Evolutionary conservation across 2,888 invertebrate genomes (phyloP).

Genomic region (Calephelis perditalis): DNA sequence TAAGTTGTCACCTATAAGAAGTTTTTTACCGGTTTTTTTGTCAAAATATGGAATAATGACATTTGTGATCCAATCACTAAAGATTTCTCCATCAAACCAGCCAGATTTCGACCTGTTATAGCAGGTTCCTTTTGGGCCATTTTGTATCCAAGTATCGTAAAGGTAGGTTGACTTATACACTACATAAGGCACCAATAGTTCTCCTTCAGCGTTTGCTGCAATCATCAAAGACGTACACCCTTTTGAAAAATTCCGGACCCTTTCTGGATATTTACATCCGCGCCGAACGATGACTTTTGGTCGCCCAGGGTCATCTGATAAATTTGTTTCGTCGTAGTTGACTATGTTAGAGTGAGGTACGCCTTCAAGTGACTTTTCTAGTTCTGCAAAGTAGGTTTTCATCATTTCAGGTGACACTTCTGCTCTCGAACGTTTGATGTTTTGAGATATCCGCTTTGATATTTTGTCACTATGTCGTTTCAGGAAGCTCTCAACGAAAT

Average conservation of each 20-base stretch:
- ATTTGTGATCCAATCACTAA: slow-evolving; percentile 41
- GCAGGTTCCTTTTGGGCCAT: slow-evolving; percentile 41
- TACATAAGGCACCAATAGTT: slow-evolving; percentile 45
- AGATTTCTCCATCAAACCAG: slow-evolving; percentile 43
- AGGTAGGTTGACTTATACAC: slow-evolving; percentile 50
- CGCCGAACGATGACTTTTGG: slow-evolving; percentile 34
- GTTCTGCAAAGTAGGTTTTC: slow-evolving; percentile 24
- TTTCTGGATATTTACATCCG: slow-evolving; percentile 44
- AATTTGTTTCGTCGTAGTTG: slow-evolving; percentile 32
- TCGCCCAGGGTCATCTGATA: slow-evolving; percentile 26
- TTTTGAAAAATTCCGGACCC: slow-evolving; percentile 44
- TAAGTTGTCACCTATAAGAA: too few relatives aligned
- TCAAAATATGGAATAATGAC: slow-evolving; percentile 31
- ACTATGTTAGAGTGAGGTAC: slow-evolving; percentile 26
- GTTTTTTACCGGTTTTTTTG: slow-evolving; percentile 36
- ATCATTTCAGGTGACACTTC: slow-evolving; percentile 21
- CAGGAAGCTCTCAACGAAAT: slow-evolving; percentile 24
- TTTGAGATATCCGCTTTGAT: slow-evolving; percentile 24
- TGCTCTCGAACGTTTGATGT: slow-evolving; percentile 25
- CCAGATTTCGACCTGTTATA: slow-evolving; percentile 47
- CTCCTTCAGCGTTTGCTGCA: slow-evolving; percentile 31
- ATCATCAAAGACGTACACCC: slow-evolving; percentile 46
- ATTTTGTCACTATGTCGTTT: slow-evolving; percentile 22
- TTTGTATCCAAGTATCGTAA: slow-evolving; percentile 46
- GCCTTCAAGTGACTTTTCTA: slow-evolving; percentile 25